Percentiles rank a stretch among this genome's conserved stretches.
Conservation (phyloP, 37 sponge, comb jelly and placozoan species). For the Cliona cf. orientalis region DNA sequence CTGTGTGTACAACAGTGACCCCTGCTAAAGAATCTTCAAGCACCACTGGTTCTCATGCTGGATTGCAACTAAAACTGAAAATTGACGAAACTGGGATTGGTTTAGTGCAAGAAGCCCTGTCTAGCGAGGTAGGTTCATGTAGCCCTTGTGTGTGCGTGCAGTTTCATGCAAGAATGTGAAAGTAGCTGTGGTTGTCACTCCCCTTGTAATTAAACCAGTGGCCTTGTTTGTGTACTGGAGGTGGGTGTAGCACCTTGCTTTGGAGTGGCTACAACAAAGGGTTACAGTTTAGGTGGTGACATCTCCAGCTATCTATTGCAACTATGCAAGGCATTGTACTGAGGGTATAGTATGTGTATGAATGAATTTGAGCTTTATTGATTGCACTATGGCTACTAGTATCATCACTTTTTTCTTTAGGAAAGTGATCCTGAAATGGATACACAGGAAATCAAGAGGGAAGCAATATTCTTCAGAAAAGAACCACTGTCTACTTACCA, state of each 20-base stretch:
- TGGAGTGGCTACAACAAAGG: no score
- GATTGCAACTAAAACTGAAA: no score
- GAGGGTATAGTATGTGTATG: no score
- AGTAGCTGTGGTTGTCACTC: background rate
- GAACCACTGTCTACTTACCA: background rate
- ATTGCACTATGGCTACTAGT: no score
- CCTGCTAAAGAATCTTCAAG: background rate
- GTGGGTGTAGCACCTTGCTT: no score
- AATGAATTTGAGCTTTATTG: no score
- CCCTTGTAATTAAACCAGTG: background rate
- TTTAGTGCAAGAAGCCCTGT: background rate
- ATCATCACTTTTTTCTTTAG: background rate
- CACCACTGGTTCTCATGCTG: no score
- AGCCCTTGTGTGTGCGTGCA: background rate
- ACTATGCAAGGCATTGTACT: no score
- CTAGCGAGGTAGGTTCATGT: background rate
- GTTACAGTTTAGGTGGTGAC: no score
- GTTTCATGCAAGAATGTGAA: background rate
- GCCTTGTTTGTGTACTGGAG: no score
- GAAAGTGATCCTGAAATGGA: background rate
- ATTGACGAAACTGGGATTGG: background rate
- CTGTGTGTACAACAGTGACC: background rate
- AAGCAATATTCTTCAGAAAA: background rate
- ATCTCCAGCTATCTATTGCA: no score
- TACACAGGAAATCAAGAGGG: background rate